Evolutionary conservation across 1,140 invertebrate genomes (phyloP).

Genomic region (Amyelois transitella): DNA sequence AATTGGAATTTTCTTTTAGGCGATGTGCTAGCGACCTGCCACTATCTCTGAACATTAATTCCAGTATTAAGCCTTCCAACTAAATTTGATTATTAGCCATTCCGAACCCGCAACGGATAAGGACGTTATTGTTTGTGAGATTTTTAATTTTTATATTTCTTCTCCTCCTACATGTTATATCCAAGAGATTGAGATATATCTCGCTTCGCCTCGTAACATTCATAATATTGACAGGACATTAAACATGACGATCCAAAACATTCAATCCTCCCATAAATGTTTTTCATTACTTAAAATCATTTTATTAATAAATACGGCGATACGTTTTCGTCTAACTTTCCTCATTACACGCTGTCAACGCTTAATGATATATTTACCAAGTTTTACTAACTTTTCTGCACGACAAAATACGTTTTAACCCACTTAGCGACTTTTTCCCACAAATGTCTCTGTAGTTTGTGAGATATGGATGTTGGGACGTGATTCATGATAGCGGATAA

Average conservation of each 20-base stretch:
- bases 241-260: not conserved
- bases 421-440: slow-evolving; percentile 5
- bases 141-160: too few relatives aligned
- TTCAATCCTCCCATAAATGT: not conserved
- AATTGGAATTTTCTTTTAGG: too few relatives aligned
- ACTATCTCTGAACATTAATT: too few relatives aligned
- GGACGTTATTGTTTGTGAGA: too few relatives aligned
- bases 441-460: not conserved
- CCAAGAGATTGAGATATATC: too few relatives aligned
- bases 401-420: slow-evolving; percentile 16
- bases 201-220: too few relatives aligned
- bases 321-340: slow-evolving; percentile 10
- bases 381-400: slow-evolving; percentile 6
- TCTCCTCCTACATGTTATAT: too few relatives aligned
- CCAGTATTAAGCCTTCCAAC: too few relatives aligned
- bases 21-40: too few relatives aligned
- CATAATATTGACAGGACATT: too few relatives aligned
- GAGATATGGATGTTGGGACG: not conserved
- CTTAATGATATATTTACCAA: slow-evolving; percentile 14
- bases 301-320: slow-evolving; percentile 1
- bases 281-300: not conserved
- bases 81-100: too few relatives aligned
- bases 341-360: slow-evolving; percentile 16
- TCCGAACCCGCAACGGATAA: too few relatives aligned
- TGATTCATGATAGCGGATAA: not conserved